Percentiles rank a stretch among this genome's conserved stretches.
These are phyloP conservation scores for Nasonia oneida DNA, from an alignment of 2,888 invertebrate genomes.

Conservation along the genomic window DNA sequence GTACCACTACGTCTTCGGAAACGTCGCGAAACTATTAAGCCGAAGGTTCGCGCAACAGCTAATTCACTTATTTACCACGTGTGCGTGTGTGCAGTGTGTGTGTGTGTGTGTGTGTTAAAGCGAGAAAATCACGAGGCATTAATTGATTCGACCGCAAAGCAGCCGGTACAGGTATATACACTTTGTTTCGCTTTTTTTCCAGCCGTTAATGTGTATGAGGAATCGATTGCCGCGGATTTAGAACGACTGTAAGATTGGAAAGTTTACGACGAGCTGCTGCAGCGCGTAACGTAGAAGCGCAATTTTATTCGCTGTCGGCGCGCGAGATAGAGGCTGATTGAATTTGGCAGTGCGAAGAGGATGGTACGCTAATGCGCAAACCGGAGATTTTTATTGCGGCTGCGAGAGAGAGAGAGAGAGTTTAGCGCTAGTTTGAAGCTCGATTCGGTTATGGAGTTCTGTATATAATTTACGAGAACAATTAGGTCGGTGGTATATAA, in stretches of 20 bases:
- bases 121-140: neutral
- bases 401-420: neutral
- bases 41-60: neutral
- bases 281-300: neutral
- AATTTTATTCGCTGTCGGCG: neutral
- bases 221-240: neutral
- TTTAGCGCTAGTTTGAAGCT: neutral
- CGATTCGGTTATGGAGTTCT: neutral
- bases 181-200: neutral
- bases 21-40: constrained; percentile 1
- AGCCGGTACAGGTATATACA: too few species aligned
- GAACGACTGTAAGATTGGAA: neutral
- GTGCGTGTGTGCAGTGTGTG: neutral
- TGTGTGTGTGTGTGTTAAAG: neutral
- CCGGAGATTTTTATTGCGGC: neutral
- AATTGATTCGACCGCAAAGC: neutral
- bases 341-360: neutral
- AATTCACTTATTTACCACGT: neutral
- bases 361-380: neutral
- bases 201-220: neutral
- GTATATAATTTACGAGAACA: neutral
- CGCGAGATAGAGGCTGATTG: neutral
- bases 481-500: neutral
- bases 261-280: neutral
- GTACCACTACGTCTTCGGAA: neutral